Evolutionary conservation across 2,888 invertebrate species (phyloP), one percentile per base, ranked within the genome.

Genomic region (Synanthedon tipuliformis): DNA sequence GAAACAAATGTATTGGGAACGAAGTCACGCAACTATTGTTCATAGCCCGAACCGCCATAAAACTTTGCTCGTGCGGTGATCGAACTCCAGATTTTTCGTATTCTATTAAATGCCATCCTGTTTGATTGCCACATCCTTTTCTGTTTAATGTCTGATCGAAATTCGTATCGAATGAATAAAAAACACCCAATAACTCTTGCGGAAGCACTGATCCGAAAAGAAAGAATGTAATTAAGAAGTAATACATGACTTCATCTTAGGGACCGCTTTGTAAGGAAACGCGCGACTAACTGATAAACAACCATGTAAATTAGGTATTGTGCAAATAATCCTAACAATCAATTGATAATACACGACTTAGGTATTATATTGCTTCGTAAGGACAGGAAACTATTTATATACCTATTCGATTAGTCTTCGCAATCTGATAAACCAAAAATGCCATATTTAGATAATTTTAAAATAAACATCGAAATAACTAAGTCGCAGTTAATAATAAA

Each of bases 21-120:
- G 64, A 64, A 0, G 63, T 51, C 4, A 59, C 49, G 54, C 71
- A 71, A 51, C 68, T 70, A 15, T 58, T 51, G 7, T 13, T 48
- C 1, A 48, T 52, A 12, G 68, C 59, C 53, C 51, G 55, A 34
- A 70, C 56, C 16, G 57, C 61, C 53, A 52, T 53, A 23, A 52
- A 52, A 51, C 56, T 60, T 2, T 23, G 52, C 34, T 53, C 27
- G n/a, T 51, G 40, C 3, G 52, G 50, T 3, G 57, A 49, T 15
- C 45, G 4, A 1, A 60, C 41, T 5, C 52, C 54, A 3, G 57
- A 41, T 2, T 18, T 27, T 34, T 45, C 40, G 18, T 63, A 62
- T 18, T 50, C 54, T 23, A 59, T 55, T 49, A 61, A 51, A 4
- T 50, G 34, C 63, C 62, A 63, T 40, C 40, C 27, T n/a, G 53